Evolutionary conservation across 2,797 vertebrate genomes (phyloP).

Genomic region (Steatocranus sp.): DNA sequence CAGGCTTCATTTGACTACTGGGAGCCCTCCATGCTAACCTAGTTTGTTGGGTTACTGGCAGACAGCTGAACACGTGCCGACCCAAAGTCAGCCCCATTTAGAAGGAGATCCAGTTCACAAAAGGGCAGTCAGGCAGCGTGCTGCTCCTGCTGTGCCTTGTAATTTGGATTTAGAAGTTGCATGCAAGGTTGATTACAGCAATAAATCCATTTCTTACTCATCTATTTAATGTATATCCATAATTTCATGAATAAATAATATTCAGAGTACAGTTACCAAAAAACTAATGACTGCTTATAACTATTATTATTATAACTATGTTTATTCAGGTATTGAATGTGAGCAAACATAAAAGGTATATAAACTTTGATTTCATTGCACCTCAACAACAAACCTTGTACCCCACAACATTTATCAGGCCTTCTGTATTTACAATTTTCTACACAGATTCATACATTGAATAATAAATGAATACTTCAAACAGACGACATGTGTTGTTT

Average conservation of each 20-base stretch:
- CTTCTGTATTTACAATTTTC: background rate
- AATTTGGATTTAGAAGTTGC: background rate
- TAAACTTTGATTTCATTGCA: background rate
- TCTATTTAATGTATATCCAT: background rate
- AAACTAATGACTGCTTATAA: background rate
- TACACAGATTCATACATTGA: background rate
- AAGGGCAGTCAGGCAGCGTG: background rate
- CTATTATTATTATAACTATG: background rate
- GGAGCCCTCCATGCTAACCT: conserved; percentile 61
- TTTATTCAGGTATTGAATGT: background rate
- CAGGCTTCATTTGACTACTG: conserved; percentile 54
- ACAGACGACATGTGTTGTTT: background rate
- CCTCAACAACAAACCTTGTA: background rate
- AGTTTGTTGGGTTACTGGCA: conserved; percentile 57
- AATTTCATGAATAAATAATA: background rate
- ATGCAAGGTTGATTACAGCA: background rate
- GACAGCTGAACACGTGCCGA: conserved; percentile 32
- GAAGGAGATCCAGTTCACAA: conserved; percentile 5
- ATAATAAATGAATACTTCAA: background rate
- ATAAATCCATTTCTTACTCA: background rate
- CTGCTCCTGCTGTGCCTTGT: background rate
- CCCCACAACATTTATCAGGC: background rate
- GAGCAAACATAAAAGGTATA: background rate
- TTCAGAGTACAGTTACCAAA: background rate
- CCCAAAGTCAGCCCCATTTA: conserved; percentile 17